Evolutionary conservation across 2,888 invertebrate species (phyloP), one percentile per base, ranked within the genome.

Genomic region (Agriotes lineatus): DNA sequence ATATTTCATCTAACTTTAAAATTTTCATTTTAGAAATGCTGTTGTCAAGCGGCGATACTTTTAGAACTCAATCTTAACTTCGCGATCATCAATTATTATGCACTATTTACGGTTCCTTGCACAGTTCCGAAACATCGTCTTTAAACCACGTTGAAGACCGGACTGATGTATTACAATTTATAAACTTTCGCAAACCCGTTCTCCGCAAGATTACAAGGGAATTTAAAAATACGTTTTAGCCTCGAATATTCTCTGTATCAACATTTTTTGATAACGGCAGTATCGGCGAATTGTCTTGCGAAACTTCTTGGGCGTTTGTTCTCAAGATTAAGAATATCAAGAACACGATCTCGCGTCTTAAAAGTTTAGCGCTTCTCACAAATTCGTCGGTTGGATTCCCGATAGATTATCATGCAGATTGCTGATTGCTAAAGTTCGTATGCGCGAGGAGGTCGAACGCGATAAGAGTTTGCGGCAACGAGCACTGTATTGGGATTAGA

Each of bases 391-490:
- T 67, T 30, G 66, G 59, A 61, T 65, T 65, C 59, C 44, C 59
- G 67, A 72, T 69, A 74, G 72, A 72, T 74, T 74, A 74, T 74
- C 72, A 74, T 74, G 71, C 71, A 74, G 74, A 74, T 74, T 74
- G 74, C 70, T 65, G 65, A 65, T 65, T 65, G 59, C 50, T 39
- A 64, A 65, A 65, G 59, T 65, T 65, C 58, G 58, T 59, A 50
- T 65, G 12, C 59, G 58, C 58, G 48, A 58, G 57, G 33, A 58
- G 65, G 57, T 57, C 56, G 56, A 45, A 42, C 22, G 19, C 56
- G 64, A 64, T 64, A 64, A 64, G 65, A 65, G 58, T 59, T 58
- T 50, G 45, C 33, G 50, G 45, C 42, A 65, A 58, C 65, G 48
- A 58, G 59, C 59, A 65, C 25, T 65, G 59, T 65, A 65, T 65